A percentile compares a stretch with the other conserved stretches of the same genome.
phyloP scores from a whole-genome alignment of 2,113 vertebrate species.

The Galeopterus variegatus region DNA sequence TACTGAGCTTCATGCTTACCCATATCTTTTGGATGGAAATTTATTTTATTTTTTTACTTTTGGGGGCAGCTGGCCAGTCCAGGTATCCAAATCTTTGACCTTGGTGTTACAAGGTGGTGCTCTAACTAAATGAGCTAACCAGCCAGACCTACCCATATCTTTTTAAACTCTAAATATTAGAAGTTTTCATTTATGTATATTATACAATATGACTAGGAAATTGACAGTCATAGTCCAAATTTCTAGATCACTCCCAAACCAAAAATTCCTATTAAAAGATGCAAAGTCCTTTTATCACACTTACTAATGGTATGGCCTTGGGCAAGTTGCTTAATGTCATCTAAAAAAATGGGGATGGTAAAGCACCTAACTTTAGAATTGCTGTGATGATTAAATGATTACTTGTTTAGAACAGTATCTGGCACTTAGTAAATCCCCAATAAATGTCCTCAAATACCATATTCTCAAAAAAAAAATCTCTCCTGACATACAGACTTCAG shows the following conservation, averaged over 20 bases:
- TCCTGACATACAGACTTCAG: background rate
- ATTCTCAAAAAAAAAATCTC: background rate
- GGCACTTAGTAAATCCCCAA: constrained; percentile 10
- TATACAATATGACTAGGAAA: constrained; percentile 36
- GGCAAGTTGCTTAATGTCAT: constrained; percentile 14
- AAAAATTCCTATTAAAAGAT: constrained; percentile 46
- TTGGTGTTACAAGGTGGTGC: too few species aligned
- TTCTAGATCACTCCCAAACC: background rate
- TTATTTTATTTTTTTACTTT: too few species aligned
- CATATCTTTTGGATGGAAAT: background rate
- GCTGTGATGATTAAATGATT: constrained; percentile 4
- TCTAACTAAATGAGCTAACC: too few species aligned
- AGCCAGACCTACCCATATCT: background rate
- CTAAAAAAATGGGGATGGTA: constrained; percentile 22
- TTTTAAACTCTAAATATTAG: background rate
- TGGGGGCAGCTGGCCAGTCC: too few species aligned
- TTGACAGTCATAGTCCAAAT: constrained; percentile 26
- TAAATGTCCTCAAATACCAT: background rate
- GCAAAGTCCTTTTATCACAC: background rate
- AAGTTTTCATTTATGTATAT: background rate
- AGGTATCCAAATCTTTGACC: too few species aligned
- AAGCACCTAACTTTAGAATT: background rate
- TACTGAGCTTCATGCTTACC: background rate
- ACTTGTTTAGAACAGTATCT: background rate
- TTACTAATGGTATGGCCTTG: background rate